These are phyloP conservation scores for Vicugna pacos DNA, from an alignment of 2,113 vertebrate species.

Conservation along the genomic window DNA sequence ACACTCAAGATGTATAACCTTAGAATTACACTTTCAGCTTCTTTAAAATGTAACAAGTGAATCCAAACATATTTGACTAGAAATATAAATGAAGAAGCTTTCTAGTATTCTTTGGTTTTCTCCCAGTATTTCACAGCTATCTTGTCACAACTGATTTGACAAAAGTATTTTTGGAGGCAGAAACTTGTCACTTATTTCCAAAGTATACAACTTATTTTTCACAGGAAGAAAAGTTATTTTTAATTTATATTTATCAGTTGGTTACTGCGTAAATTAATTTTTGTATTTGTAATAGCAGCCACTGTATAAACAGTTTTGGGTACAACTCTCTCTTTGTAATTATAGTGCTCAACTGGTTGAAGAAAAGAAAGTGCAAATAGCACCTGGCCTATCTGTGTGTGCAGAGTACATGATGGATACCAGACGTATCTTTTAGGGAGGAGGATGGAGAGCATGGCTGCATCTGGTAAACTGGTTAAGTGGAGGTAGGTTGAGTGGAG, in stretches of 20 bases:
- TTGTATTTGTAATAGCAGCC: not conserved
- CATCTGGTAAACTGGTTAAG: not conserved
- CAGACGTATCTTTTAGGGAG: not conserved
- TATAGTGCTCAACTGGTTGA: not conserved
- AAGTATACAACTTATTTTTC: not conserved
- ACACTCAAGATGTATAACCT: not conserved
- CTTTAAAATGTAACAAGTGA: slow-evolving; percentile 8
- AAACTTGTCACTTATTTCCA: not conserved
- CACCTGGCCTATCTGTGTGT: not conserved
- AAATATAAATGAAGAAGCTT: not conserved
- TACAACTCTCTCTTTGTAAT: not conserved
- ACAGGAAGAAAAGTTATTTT: not conserved
- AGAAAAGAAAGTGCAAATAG: not conserved
- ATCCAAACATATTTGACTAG: not conserved
- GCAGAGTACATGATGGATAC: not conserved
- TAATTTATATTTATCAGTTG: not conserved
- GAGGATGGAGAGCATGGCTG: not conserved
- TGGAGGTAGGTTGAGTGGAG: not conserved
- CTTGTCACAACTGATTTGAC: not conserved
- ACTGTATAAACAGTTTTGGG: not conserved
- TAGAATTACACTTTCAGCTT: not conserved
- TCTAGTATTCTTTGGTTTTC: not conserved
- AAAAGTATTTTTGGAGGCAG: not conserved
- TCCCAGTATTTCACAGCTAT: not conserved
- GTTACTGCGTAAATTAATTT: not conserved